A percentile compares a stretch with the other conserved stretches of the same genome.
Evolutionary conservation across 1,140 invertebrate genomes (phyloP).

Genomic region (Andricus grossulariae): DNA sequence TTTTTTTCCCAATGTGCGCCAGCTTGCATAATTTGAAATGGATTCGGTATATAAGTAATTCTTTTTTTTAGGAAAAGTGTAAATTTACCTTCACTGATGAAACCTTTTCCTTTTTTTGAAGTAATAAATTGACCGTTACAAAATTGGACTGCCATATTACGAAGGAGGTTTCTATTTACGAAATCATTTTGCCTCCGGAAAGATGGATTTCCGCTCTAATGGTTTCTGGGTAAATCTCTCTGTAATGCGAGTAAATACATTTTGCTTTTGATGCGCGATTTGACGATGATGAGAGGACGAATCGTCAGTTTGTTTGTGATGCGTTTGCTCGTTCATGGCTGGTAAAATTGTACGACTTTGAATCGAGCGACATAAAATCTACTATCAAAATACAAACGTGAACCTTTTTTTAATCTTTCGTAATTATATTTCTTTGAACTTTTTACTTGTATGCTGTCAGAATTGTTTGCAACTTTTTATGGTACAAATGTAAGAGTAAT

Average conservation of each 20-base stretch:
- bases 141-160: not conserved
- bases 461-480: too few species aligned
- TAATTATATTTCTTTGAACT: not conserved
- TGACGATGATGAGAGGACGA: conserved; percentile 49
- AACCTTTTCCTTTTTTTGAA: too few species aligned
- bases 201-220: conserved; percentile 56
- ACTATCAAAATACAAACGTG: not conserved
- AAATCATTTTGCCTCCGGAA: conserved; percentile 59
- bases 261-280: conserved; percentile 55
- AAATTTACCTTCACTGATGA: too few species aligned
- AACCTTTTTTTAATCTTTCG: not conserved
- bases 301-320: conserved; percentile 41
- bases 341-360: conserved; percentile 1
- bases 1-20: too few species aligned
- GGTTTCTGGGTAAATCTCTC: conserved; percentile 58
- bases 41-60: too few species aligned
- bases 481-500: too few species aligned
- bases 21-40: too few species aligned
- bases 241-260: conserved; percentile 60
- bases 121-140: not conserved
- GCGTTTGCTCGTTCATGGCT: conserved; percentile 36
- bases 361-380: conserved; percentile 5
- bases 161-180: conserved; percentile 42
- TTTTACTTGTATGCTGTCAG: not conserved
- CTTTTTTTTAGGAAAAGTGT: too few species aligned